Evolutionary conservation across 2,888 invertebrate species (phyloP).

Genomic region (Netelia virgata): DNA sequence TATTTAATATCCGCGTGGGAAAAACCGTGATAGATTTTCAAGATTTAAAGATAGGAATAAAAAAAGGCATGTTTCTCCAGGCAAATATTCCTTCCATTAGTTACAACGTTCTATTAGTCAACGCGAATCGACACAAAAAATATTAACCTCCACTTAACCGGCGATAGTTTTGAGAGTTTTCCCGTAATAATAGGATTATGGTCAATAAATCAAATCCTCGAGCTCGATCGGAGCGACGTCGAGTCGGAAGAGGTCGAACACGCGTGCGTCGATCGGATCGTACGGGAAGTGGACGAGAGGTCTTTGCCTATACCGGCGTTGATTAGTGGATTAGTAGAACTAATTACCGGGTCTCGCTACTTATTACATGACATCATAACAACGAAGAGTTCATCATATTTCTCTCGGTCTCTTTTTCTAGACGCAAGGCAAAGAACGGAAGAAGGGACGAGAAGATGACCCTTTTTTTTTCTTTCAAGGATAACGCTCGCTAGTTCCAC

Average conservation of each 20-base stretch:
- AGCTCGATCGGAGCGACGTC: background rate
- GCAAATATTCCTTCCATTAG: background rate
- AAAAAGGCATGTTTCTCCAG: background rate
- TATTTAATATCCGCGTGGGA: background rate
- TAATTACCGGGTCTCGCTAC: slow-evolving; percentile 77
- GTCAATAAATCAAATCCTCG: background rate
- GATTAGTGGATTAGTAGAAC: slow-evolving; percentile 75
- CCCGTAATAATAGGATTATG: slow-evolving; percentile 9
- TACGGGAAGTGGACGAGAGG: background rate
- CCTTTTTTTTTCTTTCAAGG: slow-evolving; percentile 73
- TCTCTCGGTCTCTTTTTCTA: background rate
- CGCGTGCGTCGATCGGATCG: slow-evolving; percentile 1
- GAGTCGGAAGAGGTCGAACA: slow-evolving; percentile 1
- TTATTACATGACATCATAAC: slow-evolving; percentile 56
- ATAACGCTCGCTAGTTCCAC: slow-evolving; percentile 41
- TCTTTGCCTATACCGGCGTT: background rate
- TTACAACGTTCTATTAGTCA: background rate
- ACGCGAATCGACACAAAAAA: slow-evolving; percentile 24
- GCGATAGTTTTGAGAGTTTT: slow-evolving; percentile 5
- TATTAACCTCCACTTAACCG: slow-evolving; percentile 2
- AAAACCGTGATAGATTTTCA: background rate
- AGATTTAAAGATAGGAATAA: background rate
- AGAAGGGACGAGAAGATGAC: slow-evolving; percentile 65
- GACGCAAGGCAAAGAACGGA: background rate
- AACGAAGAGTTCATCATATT: slow-evolving; percentile 41